Evolutionary conservation across 1,140 invertebrate genomes (phyloP), one percentile per base, ranked within the genome.

Genomic region (Forficula auricularia): DNA sequence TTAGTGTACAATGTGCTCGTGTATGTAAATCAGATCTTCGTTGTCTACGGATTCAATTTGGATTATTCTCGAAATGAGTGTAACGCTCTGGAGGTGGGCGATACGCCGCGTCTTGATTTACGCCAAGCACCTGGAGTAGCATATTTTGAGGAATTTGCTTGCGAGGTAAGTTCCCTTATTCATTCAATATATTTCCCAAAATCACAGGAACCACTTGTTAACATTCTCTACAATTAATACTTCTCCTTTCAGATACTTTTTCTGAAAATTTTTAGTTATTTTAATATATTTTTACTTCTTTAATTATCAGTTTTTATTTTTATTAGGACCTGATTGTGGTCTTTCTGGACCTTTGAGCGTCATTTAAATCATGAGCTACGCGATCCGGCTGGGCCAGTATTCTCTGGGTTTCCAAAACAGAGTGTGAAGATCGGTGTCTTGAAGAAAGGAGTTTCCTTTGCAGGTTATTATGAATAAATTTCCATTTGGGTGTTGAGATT

Each of bases 121-220:
- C 48, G 60, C 39, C 52, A 57, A 14, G 53, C 57, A 1, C 50
- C 56, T 16, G 63, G 63, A 10, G 57, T 60, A 16, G 58, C 59
- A 6, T 67, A 61, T 50, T 66, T 64, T 50, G 64, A 67, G 59
- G 57, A 19, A 54, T 64, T 38, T 67, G 65, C 38, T 46, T 66
- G 2, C 45, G 55, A 50, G 58, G 63, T 61, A 45, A 46, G 50
- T 44, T n/a, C n/a, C n/a, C n/a, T n/a, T n/a, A n/a, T n/a, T n/a
- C n/a, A 13, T 27, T 18, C 38, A 35, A 34, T 2, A 35, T n/a
- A n/a, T n/a, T n/a, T n/a, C n/a, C n/a, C n/a, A n/a, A n/a, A n/a
- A n/a, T n/a, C n/a, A n/a, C n/a, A n/a, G n/a, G n/a, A n/a, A n/a
- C n/a, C n/a, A n/a, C n/a, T n/a, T n/a, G n/a, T n/a, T n/a, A n/a